phyloP scores from a whole-genome alignment of 2,113 vertebrate species.

The Centropristis striata region DNA sequence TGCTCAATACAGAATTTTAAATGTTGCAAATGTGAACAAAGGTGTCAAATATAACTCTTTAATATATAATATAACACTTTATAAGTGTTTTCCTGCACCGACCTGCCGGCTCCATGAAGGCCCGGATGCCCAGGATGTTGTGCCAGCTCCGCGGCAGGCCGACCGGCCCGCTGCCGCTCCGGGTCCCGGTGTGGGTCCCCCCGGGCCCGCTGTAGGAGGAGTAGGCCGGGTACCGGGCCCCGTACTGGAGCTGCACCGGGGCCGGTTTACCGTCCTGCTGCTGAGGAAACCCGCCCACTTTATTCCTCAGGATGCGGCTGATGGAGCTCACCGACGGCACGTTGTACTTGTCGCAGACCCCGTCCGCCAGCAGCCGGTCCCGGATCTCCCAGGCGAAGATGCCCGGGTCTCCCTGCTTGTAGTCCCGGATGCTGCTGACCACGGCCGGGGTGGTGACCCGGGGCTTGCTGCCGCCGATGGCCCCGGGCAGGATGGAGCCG shows the following conservation, averaged over 20 bases:
- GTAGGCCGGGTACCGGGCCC: slow-evolving; percentile 88
- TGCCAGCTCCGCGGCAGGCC: slow-evolving; percentile 90
- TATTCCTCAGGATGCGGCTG: slow-evolving; percentile 93
- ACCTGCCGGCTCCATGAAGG: slow-evolving; percentile 91
- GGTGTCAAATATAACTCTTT: too few relatives aligned
- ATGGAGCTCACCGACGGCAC: slow-evolving; percentile 96
- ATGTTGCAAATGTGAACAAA: too few relatives aligned
- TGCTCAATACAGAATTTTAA: too few relatives aligned
- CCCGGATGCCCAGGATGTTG: slow-evolving; percentile 93
- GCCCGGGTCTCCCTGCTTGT: slow-evolving; percentile 93
- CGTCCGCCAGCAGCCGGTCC: slow-evolving; percentile 92
- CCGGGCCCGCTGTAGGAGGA: slow-evolving; percentile 85
- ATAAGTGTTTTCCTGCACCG: slow-evolving; percentile 13
- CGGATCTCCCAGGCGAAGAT: slow-evolving; percentile 97
- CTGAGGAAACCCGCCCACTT: slow-evolving; percentile 89
- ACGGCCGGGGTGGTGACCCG: slow-evolving; percentile 94
- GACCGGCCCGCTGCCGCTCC: slow-evolving; percentile 82
- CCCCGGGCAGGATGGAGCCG: slow-evolving; percentile 93
- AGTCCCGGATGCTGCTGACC: slow-evolving; percentile 92
- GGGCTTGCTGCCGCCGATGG: slow-evolving; percentile 95
- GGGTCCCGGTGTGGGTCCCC: slow-evolving; percentile 84
- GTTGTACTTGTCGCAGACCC: slow-evolving; percentile 95
- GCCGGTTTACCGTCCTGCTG: slow-evolving; percentile 85
- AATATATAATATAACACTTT: too few relatives aligned
- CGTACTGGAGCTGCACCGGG: slow-evolving; percentile 86